Base-by-base conservation (phyloP, 1,140 invertebrate genomes). In the Trissolcus basalis region DNA sequence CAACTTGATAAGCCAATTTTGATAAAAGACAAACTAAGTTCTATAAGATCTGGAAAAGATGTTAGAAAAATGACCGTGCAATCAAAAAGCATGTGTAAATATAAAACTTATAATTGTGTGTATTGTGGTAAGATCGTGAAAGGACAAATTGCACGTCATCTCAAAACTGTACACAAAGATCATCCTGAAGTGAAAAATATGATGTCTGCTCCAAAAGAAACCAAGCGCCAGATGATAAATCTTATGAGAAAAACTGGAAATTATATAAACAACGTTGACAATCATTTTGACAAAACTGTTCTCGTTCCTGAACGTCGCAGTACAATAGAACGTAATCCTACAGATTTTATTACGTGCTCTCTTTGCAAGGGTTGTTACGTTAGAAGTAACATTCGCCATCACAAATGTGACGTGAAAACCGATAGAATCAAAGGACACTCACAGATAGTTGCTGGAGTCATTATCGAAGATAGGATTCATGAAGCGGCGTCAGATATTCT, bases 131-230 rank as follows among this genome's bases (percentile, higher is more conserved):
- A 67, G 35, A 10, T 14, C 5, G 5, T 67, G 4, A 2, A 4
- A 43, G 63, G 63, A n/a, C 63, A 67, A 67, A 67, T 67, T n/a
- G 35, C 63, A 4, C 44, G 63, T 7, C 63, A 67, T 43, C 33
- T 67, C 7, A 36, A 16, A 43, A 49, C 44, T 8, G 53, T 56
- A 0, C 63, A 67, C 16, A 47, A 49, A 32, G 10, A 43, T 11
- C 3, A 39, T 1, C 0, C 9, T 8, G 61, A 65, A 14, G 51
- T 65, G 5, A 55, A 39, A 14, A 7, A 27, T 8, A 55, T 65
- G n/a, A 8, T 39, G 9, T 11, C n/a, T 13, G 3, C 16, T n/a
- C 1, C 32, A 9, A 5, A n/a, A 50, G 4, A 35, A 12, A 12
- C 35, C 19, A 13, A 6, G 50, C 9, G 19, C 13, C 14, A 1